phyloP scores from a whole-genome alignment of 2,113 vertebrate species.

The Phocoena phocoena region DNA sequence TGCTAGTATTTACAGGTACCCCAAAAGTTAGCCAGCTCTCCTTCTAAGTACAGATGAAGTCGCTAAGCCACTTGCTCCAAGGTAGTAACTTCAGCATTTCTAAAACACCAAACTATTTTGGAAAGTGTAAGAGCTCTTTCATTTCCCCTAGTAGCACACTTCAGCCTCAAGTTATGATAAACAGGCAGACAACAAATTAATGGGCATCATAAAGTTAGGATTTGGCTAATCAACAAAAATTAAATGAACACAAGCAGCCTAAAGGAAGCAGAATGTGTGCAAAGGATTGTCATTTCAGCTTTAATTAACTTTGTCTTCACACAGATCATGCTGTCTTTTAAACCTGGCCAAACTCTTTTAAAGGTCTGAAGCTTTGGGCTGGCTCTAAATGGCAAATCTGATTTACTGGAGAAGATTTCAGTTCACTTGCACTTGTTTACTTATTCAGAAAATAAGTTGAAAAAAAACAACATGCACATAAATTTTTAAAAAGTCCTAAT shows the following conservation, averaged over 20 bases:
- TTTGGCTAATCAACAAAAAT: constrained; percentile 41
- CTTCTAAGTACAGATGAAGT: neutral
- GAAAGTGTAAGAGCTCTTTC: neutral
- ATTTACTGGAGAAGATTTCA: neutral
- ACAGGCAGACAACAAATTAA: neutral
- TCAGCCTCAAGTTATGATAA: neutral
- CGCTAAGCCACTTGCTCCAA: neutral
- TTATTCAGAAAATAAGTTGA: neutral
- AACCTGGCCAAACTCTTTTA: neutral
- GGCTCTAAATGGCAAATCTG: neutral
- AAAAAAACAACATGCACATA: neutral
- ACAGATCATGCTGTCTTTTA: constrained; percentile 34
- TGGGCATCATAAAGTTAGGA: neutral
- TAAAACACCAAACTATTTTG: neutral
- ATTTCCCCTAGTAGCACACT: neutral
- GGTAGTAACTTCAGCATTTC: neutral
- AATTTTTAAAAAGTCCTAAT: neutral
- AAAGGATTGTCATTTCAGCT: constrained; percentile 1
- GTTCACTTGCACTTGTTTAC: neutral
- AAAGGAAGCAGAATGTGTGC: neutral
- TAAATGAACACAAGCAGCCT: neutral
- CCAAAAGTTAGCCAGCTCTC: neutral
- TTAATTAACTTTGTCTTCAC: constrained; percentile 49
- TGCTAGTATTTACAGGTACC: neutral
- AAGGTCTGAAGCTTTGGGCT: neutral